Base-by-base conservation (phyloP, 1,140 invertebrate species). In the Papilio xuthus region DNA sequence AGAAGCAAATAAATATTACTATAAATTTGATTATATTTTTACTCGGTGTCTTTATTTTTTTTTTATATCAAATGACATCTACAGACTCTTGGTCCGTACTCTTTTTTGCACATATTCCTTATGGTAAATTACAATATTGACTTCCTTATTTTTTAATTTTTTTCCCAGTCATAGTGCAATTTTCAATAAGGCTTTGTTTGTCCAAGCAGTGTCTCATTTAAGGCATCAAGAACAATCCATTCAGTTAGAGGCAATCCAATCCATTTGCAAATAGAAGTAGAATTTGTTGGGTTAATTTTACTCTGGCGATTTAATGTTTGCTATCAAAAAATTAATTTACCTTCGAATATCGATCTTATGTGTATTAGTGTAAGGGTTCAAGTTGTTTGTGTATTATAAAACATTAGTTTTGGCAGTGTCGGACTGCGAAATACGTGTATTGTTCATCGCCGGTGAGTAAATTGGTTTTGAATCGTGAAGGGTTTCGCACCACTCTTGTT, bases 211-310 rank as follows among this genome's bases (percentile, higher is more conserved):
- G 53, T 76, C 56, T 56, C 20, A 75, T 78, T 78, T 75, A 81
- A 81, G 79, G 80, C 82, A 83, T 81, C 79, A 85, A 85, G 84
- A 86, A 86, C 83, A 88, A 87, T 87, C 82, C 81, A 81, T 78
- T 80, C 82, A 81, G 85, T 84, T 83, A 80, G 79, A 87, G 82
- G 82, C 85, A 87, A 85, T 82, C 86, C 83, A 87, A 87, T 87
- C 86, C 86, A 87, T 87, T 87, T 87, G 84, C 82, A 84, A 82
- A 86, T 84, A 82, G 83, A 83, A 85, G 72, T 82, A 80, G 76
- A 83, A 80, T 82, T 82, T 81, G 78, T 72, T 78, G 81, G 80
- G 82, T 87, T 87, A 86, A 87, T 87, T 87, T 83, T 85, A 78
- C 32, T 60, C 70, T 44, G 28, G 72, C 80, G 56, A 82, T 23